Percentiles rank a stretch among this genome's conserved stretches.
Evolutionary conservation across 2,888 invertebrate species (phyloP).

Genomic region (Caenorhabditis japonica): DNA sequence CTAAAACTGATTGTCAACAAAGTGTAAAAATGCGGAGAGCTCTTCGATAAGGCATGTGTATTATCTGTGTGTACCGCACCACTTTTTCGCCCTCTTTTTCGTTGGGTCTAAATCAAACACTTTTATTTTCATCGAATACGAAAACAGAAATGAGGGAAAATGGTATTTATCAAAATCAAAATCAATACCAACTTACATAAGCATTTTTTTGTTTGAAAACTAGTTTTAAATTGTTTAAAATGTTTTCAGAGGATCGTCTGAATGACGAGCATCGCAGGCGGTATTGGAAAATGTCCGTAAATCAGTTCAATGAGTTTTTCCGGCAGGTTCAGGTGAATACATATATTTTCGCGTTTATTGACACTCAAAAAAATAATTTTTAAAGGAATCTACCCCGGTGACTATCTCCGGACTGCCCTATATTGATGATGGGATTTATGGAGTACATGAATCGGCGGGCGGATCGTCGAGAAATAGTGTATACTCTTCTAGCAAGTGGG

Average conservation of each 20-base stretch:
- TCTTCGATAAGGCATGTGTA: slow-evolving; percentile 37
- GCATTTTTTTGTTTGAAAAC: neutral
- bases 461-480: slow-evolving; percentile 43
- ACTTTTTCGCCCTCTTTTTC: slow-evolving; percentile 8
- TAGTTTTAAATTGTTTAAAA: neutral
- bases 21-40: no score
- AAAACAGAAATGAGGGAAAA: no score
- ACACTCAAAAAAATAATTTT: neutral
- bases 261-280: slow-evolving; percentile 58
- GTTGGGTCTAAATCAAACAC: slow-evolving; percentile 41
- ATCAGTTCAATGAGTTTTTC: slow-evolving; percentile 58
- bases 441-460: slow-evolving; percentile 36
- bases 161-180: no score
- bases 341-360: neutral
- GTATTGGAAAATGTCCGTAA: slow-evolving; percentile 61
- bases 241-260: slow-evolving; percentile 55
- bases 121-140: no score
- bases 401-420: slow-evolving; percentile 52
- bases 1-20: no score
- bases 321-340: slow-evolving; percentile 23
- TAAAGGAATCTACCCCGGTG: slow-evolving; percentile 37
- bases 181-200: no score
- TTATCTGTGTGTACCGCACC: slow-evolving; percentile 20
- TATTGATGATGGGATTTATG: slow-evolving; percentile 47
- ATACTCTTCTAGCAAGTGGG: slow-evolving; percentile 45